Conservation (phyloP, 2,888 invertebrate genomes). For the Ptilodon capucinus region DNA sequence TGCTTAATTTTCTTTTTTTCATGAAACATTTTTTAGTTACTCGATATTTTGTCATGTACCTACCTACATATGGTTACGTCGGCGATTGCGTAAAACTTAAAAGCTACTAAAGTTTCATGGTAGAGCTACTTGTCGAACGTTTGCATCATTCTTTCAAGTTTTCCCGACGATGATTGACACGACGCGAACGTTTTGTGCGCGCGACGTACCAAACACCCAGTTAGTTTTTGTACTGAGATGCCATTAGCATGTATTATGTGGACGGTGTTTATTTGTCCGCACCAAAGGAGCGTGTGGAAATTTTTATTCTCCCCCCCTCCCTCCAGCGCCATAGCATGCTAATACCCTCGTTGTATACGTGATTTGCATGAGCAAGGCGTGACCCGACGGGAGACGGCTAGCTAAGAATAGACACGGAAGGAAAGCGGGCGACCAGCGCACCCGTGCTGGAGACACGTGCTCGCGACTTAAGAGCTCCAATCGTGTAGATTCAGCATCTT, state of each 20-base stretch:
- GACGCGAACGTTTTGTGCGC: conserved; percentile 10
- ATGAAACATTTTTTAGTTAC: no score
- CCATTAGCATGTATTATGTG: conserved; percentile 40
- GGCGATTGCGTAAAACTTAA: no score
- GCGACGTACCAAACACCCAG: conserved; percentile 15
- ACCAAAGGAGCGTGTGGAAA: conserved; percentile 37
- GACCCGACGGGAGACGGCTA: conserved; percentile 59
- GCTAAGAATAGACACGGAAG: conserved; percentile 78
- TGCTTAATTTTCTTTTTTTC: no score
- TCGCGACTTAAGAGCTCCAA: conserved; percentile 46
- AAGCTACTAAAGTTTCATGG: no score
- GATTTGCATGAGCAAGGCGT: conserved; percentile 70
- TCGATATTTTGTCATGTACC: no score
- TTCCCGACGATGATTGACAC: conserved; percentile 26
- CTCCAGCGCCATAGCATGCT: conserved; percentile 52
- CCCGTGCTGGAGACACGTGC: conserved; percentile 66
- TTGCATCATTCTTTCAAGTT: conserved; percentile 33
- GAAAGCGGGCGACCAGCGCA: conserved; percentile 66
- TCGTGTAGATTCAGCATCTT: conserved; percentile 32
- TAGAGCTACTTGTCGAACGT: conserved; percentile 35
- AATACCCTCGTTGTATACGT: conserved; percentile 67
- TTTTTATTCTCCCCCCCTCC: conserved; percentile 50
- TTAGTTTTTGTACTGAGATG: conserved; percentile 27
- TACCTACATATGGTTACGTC: no score
- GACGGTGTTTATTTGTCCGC: conserved; percentile 33